Percentiles rank a stretch among this genome's conserved stretches.
Conservation (phyloP, 2,113 vertebrate species). For the Aspiorhynchus laticeps region DNA sequence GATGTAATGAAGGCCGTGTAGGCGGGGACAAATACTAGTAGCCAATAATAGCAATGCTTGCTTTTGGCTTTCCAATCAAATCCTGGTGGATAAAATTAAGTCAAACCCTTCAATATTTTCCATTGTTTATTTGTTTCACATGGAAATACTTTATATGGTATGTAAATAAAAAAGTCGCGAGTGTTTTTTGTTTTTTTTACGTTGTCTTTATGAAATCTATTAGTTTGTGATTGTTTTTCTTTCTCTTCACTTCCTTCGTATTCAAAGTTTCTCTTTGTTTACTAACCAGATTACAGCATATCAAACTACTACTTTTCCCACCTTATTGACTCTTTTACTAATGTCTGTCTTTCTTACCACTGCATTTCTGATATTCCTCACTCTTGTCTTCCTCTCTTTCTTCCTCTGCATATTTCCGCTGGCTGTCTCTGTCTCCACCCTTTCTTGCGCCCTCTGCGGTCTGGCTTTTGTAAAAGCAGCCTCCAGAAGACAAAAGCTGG, state of each 20-base stretch:
- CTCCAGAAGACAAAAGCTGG: conserved; percentile 97
- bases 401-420: conserved; percentile 62
- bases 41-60: not conserved
- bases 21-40: not conserved
- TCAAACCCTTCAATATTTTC: not conserved
- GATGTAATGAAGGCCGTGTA: not conserved
- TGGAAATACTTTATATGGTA: not conserved
- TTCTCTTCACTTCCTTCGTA: not conserved
- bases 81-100: not conserved
- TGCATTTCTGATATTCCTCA: conserved; percentile 75
- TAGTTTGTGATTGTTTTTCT: not conserved
- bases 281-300: not conserved
- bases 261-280: not conserved
- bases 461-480: conserved; percentile 83
- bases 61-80: not conserved
- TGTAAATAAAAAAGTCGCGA: not conserved
- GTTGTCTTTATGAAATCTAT: not conserved
- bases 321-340: not conserved
- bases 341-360: conserved; percentile 59
- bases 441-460: conserved; percentile 81
- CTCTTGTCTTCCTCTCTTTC: conserved; percentile 54
- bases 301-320: not conserved
- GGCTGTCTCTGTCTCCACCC: conserved; percentile 21
- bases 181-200: not conserved
- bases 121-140: not conserved